phyloP scores from a whole-genome alignment of 1,140 invertebrate species.

The Trinorchestia longiramus region DNA sequence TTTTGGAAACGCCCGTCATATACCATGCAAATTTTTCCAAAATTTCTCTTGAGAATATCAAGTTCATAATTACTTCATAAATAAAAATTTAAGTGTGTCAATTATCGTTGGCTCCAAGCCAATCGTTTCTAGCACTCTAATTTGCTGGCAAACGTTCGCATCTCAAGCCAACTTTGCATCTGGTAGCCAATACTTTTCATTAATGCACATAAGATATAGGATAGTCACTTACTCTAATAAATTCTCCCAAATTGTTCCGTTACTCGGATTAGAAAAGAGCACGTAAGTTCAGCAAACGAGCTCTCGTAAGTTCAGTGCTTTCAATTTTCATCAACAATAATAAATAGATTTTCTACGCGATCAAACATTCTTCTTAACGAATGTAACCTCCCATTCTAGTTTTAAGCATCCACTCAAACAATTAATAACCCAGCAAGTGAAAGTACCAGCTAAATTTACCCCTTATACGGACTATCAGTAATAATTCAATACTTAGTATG shows the following conservation, averaged over 20 bases:
- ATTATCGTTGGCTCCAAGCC: not conserved
- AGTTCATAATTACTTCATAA: not conserved
- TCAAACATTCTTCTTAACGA: not conserved
- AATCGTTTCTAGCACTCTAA: not conserved
- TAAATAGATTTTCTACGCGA: not conserved
- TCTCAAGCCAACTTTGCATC: not conserved
- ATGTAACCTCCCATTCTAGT: not conserved
- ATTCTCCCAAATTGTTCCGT: not conserved
- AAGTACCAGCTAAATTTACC: not conserved
- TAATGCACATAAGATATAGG: not conserved
- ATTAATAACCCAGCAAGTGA: not conserved
- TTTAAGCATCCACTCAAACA: not conserved
- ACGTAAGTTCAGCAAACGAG: not conserved
- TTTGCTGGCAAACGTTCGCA: not conserved
- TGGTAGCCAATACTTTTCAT: not conserved
- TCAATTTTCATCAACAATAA: not conserved
- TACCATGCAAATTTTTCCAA: not conserved
- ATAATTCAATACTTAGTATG: too few species aligned
- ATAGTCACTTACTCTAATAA: not conserved
- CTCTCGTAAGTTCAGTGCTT: not conserved
- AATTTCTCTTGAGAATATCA: not conserved
- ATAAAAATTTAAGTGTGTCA: not conserved
- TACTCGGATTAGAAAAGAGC: not conserved
- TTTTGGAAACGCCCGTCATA: not conserved
- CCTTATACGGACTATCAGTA: not conserved